These are phyloP conservation scores for Pollimyrus isidori DNA, from an alignment of 2,113 vertebrate species.

Conservation along the genomic window DNA sequence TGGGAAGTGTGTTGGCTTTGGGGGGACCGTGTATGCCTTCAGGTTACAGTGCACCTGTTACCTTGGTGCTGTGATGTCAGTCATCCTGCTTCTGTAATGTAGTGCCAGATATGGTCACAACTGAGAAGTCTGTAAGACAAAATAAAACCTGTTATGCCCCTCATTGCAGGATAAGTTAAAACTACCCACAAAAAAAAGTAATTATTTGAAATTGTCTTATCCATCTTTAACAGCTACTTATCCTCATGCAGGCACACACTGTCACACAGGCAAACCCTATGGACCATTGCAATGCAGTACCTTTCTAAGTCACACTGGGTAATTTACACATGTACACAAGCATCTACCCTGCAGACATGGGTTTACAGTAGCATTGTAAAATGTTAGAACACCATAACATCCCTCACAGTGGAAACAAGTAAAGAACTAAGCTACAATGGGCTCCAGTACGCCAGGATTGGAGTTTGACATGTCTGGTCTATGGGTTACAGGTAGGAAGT, in stretches of 20 bases:
- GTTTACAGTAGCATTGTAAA: too few relatives aligned
- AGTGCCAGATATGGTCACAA: neutral
- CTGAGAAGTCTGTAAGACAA: neutral
- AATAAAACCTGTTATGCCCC: neutral
- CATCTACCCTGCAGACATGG: neutral
- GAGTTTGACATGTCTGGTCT: too few relatives aligned
- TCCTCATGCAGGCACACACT: neutral
- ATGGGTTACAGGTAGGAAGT: too few relatives aligned
- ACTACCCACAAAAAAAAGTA: neutral
- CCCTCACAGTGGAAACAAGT: too few relatives aligned
- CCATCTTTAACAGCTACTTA: neutral
- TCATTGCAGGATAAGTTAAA: neutral
- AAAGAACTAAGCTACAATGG: too few relatives aligned
- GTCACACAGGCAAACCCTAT: neutral
- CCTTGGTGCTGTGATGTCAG: neutral
- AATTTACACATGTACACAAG: neutral
- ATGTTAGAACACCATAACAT: too few relatives aligned
- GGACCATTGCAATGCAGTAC: conserved; percentile 12
- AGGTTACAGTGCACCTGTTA: neutral
- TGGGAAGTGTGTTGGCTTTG: neutral
- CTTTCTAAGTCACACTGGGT: neutral
- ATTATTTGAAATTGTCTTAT: neutral
- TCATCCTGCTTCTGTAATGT: neutral
- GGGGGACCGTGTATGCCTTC: neutral
- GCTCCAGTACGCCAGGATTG: too few relatives aligned